Conservation (phyloP, 1,140 invertebrate species). For the Heterodera schachtii region DNA sequence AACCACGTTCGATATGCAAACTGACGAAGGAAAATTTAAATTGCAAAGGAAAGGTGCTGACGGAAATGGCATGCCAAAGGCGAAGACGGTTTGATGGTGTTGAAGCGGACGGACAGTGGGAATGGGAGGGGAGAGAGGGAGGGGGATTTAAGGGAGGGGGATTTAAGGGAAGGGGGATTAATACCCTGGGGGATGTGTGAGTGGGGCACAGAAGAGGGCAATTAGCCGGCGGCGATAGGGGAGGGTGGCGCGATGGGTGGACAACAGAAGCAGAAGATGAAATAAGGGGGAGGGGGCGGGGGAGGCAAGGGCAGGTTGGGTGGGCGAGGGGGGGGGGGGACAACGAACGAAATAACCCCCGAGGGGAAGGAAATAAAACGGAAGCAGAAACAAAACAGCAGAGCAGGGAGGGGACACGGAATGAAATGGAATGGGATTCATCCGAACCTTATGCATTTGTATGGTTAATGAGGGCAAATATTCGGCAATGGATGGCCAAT, state of each 20-base stretch:
- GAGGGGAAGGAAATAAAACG: not conserved
- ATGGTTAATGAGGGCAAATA: no score
- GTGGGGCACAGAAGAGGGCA: not conserved
- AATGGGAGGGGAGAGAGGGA: no score
- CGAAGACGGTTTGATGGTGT: not conserved
- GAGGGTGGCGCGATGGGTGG: not conserved
- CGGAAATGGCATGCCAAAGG: not conserved
- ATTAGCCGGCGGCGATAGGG: not conserved
- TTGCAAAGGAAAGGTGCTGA: not conserved
- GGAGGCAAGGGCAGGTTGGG: not conserved
- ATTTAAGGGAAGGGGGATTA: not conserved
- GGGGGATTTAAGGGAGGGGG: no score
- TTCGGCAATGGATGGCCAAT: no score
- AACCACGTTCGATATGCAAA: no score
- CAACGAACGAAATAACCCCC: not conserved
- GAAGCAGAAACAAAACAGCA: no score
- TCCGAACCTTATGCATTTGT: no score
- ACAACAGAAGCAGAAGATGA: not conserved
- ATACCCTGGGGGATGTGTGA: not conserved
- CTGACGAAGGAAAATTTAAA: no score
- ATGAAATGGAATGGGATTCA: no score
- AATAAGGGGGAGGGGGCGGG: not conserved
- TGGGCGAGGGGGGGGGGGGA: not conserved
- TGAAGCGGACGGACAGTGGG: not conserved
- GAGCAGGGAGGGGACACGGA: no score